Evolutionary conservation across 2,113 vertebrate species (phyloP).

Genomic region (Tenrec ecaudatus): DNA sequence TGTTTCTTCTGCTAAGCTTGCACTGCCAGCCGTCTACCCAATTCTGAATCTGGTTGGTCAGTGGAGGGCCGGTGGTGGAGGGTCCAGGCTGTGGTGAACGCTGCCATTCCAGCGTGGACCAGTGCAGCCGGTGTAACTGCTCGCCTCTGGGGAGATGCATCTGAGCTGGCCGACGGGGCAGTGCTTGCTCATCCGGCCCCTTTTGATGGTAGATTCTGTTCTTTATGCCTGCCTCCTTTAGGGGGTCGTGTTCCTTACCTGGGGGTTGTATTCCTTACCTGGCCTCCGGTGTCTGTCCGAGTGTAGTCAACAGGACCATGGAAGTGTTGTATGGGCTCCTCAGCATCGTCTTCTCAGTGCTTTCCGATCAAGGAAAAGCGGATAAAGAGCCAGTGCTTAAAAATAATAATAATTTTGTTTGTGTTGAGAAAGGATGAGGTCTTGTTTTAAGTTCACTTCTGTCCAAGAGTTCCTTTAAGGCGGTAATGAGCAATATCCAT

Average conservation of each 20-base stretch:
- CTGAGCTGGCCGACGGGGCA: neutral
- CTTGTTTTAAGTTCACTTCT: constrained; percentile 59
- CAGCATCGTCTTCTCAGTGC: neutral
- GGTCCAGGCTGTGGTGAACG: constrained; percentile 57
- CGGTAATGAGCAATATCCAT: constrained; percentile 55
- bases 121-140: constrained; percentile 13
- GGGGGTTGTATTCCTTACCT: no score
- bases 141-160: neutral
- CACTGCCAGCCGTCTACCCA: neutral
- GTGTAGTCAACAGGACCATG: no score
- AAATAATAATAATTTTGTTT: no score
- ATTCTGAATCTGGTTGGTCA: constrained; percentile 22
- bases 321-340: no score
- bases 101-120: constrained; percentile 1
- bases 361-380: constrained; percentile 46
- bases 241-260: neutral
- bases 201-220: neutral
- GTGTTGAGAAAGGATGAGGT: constrained; percentile 10
- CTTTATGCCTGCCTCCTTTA: neutral
- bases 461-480: constrained; percentile 47
- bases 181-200: neutral
- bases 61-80: neutral
- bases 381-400: neutral
- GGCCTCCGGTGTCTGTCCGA: no score
- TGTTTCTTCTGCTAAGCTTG: constrained; percentile 4